Evolutionary conservation across 2,888 invertebrate genomes (phyloP).

Genomic region (Rhagophthalmus giganteus): DNA sequence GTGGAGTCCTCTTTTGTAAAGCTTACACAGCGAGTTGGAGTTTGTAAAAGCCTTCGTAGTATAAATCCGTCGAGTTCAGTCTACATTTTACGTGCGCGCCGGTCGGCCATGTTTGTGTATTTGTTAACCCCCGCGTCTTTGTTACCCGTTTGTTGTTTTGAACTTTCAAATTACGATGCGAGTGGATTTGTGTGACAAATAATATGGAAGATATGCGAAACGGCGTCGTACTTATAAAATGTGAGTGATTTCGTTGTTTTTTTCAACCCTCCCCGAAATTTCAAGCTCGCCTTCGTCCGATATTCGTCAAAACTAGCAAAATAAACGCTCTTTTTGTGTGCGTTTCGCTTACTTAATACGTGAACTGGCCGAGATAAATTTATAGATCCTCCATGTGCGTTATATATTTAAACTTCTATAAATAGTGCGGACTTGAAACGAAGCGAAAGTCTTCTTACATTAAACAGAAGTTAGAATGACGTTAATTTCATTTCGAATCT

Average conservation of each 20-base stretch:
- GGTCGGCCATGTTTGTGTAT: constrained; percentile 37
- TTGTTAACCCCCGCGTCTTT: constrained; percentile 24
- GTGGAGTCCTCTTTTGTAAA: constrained; percentile 17
- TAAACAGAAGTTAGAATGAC: too few species aligned
- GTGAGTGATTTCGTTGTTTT: constrained; percentile 61
- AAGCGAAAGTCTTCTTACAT: constrained; percentile 15
- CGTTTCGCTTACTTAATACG: constrained; percentile 1
- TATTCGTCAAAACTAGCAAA: too few species aligned
- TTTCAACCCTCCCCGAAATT: neutral
- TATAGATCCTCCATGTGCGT: constrained; percentile 16
- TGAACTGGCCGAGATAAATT: constrained; percentile 4
- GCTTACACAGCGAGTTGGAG: constrained; percentile 17
- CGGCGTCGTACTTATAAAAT: constrained; percentile 74
- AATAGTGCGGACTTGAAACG: constrained; percentile 19
- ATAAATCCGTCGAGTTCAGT: constrained; percentile 33
- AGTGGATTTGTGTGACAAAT: constrained; percentile 24
- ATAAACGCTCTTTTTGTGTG: constrained; percentile 1
- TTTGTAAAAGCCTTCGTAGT: constrained; percentile 21
- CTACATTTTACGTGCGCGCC: constrained; percentile 31
- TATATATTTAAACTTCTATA: constrained; percentile 22
- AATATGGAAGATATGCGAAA: constrained; percentile 72
- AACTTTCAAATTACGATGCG: constrained; percentile 32
- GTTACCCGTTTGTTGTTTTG: constrained; percentile 31
- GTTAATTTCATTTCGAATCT: too few species aligned
- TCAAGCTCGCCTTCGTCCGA: too few species aligned